Evolutionary conservation across 2,888 invertebrate genomes (phyloP).

Genomic region (Tridacna crocea): DNA sequence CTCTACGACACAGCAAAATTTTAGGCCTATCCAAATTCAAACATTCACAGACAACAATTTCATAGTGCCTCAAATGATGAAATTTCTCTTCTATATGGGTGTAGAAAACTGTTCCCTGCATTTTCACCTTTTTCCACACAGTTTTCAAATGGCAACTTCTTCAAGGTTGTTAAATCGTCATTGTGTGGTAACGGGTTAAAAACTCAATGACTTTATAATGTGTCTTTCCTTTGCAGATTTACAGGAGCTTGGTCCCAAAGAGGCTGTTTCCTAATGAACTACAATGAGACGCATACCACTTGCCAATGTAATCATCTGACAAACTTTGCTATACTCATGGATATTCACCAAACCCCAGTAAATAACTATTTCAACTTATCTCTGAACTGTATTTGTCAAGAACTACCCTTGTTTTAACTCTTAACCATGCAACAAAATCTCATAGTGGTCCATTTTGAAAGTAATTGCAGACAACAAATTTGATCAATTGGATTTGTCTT

Average conservation of each 20-base stretch:
- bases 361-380: neutral
- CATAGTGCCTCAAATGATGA: too few relatives aligned
- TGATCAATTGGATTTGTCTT: too few relatives aligned
- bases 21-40: too few relatives aligned
- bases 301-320: slow-evolving; percentile 82
- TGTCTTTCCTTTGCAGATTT: slow-evolving; percentile 36
- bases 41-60: too few relatives aligned
- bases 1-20: too few relatives aligned
- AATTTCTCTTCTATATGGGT: too few relatives aligned
- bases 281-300: slow-evolving; percentile 76
- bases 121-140: too few relatives aligned
- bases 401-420: neutral
- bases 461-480: neutral
- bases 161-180: too few relatives aligned
- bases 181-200: too few relatives aligned
- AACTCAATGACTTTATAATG: too few relatives aligned
- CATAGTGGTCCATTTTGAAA: neutral
- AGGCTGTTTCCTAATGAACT: slow-evolving; percentile 68
- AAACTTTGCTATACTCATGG: slow-evolving; percentile 83
- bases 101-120: too few relatives aligned
- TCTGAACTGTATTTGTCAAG: neutral
- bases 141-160: too few relatives aligned
- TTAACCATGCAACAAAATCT: neutral
- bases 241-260: slow-evolving; percentile 73
- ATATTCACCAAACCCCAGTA: slow-evolving; percentile 67